phyloP scores from a whole-genome alignment of 2,113 vertebrate species.

The Taxidea taxus region DNA sequence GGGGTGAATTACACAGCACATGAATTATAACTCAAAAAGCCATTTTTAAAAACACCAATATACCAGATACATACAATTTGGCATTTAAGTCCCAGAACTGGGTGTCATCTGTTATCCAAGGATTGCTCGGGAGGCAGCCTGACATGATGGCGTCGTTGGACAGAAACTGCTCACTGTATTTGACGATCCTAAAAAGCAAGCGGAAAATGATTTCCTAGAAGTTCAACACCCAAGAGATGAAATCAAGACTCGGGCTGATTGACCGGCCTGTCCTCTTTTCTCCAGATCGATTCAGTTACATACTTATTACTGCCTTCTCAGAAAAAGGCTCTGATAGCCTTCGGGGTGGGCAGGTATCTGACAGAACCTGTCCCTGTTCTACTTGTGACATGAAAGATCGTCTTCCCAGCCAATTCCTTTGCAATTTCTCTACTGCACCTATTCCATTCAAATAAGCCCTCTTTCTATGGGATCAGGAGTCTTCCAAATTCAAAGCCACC shows the following conservation, averaged over 20 bases:
- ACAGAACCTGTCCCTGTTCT: not conserved
- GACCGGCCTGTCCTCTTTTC: not conserved
- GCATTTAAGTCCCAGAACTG: conserved; percentile 94
- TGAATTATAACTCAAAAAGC: not conserved
- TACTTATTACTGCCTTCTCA: not conserved
- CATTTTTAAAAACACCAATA: not conserved
- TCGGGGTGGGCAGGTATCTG: not conserved
- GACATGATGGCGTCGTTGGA: conserved; percentile 93
- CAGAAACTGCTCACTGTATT: conserved; percentile 90
- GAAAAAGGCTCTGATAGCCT: not conserved
- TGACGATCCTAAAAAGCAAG: conserved; percentile 88
- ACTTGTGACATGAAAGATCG: rapidly evolving
- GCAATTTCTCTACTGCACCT: not conserved
- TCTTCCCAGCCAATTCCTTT: not conserved
- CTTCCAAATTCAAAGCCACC: not conserved
- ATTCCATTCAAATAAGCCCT: not conserved
- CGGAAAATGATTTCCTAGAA: not conserved
- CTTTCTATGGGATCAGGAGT: not conserved
- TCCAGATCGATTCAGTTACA: rapidly evolving
- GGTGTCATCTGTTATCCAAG: conserved; percentile 94
- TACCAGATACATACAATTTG: conserved; percentile 86
- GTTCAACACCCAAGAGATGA: not conserved
- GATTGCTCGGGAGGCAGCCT: conserved; percentile 94
- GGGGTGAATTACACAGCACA: not conserved
- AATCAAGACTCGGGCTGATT: rapidly evolving